Evolutionary conservation across 2,888 invertebrate genomes (phyloP).

Genomic region (Quadriops clusia): DNA sequence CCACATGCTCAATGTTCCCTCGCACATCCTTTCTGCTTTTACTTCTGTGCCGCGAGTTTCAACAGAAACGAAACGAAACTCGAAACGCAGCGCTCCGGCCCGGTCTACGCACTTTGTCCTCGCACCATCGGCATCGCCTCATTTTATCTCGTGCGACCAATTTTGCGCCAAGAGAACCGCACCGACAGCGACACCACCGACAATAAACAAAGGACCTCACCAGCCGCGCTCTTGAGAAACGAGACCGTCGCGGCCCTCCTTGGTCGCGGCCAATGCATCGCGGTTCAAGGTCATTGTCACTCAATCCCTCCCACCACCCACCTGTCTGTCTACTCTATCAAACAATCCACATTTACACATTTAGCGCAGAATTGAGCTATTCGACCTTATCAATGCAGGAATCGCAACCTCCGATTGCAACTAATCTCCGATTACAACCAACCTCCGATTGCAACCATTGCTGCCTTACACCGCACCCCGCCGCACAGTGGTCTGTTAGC

Average conservation of each 20-base stretch:
- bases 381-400: too few species aligned
- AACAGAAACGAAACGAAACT: neutral
- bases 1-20: conserved; percentile 24
- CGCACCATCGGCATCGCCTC: neutral
- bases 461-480: too few species aligned
- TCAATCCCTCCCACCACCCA: conserved; percentile 20
- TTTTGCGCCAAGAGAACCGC: conserved; percentile 4
- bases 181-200: too few species aligned
- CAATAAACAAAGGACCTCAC: neutral
- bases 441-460: too few species aligned
- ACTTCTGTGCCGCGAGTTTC: neutral
- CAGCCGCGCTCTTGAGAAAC: too few species aligned
- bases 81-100: too few species aligned
- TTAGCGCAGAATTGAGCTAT: too few species aligned
- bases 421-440: too few species aligned
- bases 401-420: too few species aligned
- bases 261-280: conserved; percentile 29
- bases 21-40: conserved; percentile 5
- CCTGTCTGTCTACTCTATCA: conserved; percentile 10
- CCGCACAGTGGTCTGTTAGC: too few species aligned
- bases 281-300: conserved; percentile 32
- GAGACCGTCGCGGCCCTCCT: too few species aligned
- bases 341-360: neutral
- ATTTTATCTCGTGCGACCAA: neutral
- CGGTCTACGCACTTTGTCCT: conserved; percentile 2